Conservation (phyloP, 1,140 invertebrate genomes). For the Caenorhabditis tropicalis region DNA sequence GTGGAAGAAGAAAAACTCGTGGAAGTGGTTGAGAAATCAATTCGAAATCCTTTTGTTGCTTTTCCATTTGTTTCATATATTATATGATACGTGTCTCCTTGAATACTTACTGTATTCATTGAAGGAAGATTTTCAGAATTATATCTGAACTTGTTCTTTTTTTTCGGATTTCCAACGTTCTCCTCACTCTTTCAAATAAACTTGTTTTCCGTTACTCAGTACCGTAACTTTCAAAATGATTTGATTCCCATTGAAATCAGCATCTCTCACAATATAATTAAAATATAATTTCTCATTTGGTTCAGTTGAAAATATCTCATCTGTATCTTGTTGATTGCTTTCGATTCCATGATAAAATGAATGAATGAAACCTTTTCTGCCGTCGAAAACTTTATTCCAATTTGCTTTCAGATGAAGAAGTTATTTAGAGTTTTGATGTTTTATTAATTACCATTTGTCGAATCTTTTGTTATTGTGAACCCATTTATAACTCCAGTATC, state of each 20-base stretch:
- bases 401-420: background rate
- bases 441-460: background rate
- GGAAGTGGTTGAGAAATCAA: background rate
- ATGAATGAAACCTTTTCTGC: constrained; percentile 4
- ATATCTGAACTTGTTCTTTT: background rate
- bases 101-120: background rate
- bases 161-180: background rate
- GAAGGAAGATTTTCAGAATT: background rate
- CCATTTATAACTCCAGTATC: background rate
- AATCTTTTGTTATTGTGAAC: background rate
- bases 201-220: background rate
- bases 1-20: background rate
- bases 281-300: background rate
- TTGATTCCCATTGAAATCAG: background rate
- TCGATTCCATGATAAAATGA: background rate
- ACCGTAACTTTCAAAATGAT: background rate
- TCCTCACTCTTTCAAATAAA: background rate
- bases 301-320: background rate
- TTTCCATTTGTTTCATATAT: background rate
- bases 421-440: background rate
- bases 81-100: background rate
- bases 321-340: background rate
- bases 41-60: background rate
- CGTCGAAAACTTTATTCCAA: constrained; percentile 2
- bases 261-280: background rate